Evolutionary conservation across 2,113 vertebrate species (phyloP), one percentile per base, ranked within the genome.

Genomic region (Megaceryle maxima): DNA sequence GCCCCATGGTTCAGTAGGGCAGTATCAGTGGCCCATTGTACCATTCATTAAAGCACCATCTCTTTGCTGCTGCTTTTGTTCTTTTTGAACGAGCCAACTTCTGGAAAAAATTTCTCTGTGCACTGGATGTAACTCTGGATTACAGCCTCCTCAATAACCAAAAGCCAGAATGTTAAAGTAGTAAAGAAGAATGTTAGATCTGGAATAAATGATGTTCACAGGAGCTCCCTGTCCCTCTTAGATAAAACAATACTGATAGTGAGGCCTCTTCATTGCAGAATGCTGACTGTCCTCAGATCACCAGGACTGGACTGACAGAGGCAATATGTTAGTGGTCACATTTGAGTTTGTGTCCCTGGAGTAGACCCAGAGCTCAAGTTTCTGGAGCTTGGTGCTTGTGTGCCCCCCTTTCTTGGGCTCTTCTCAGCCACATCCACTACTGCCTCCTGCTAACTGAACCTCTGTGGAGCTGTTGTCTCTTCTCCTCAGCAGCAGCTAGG

Each of bases 1-100:
- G 62, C 48, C 44, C 73, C 94, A 94, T 96, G 80, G 90, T 95
- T 92, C 80, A 87, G 50, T 13, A 68, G 62, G 44, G 39, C 80
- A 57, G 26, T 18, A 19, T 75, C 90, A 84, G 69, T 79, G 66
- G 73, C 41, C 24, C 31, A 73, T 84, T 96, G 83, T 94, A 64
- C 57, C 19, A n/a, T 35, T 88, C 76, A 57, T 46, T 78, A 83
- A 53, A 60, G 29, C 8, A 35, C 33, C 48, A 64, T 69, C 7
- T 67, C 76, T 87, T 46, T n/a, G 22, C n/a, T 83, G 1, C 29
- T 92, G 41, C 29, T 77, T 57, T 43, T 91, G 26, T 73, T 78
- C 46, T 33, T 39, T 81, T 91, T 28, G 68, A 87, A 92, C 14
- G 78, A 90, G 25, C 4, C 41, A 60, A 10, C 16, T 81, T 80